phyloP scores from a whole-genome alignment of 2,888 invertebrate genomes.

The Ommatoiulus sabulosus region DNA sequence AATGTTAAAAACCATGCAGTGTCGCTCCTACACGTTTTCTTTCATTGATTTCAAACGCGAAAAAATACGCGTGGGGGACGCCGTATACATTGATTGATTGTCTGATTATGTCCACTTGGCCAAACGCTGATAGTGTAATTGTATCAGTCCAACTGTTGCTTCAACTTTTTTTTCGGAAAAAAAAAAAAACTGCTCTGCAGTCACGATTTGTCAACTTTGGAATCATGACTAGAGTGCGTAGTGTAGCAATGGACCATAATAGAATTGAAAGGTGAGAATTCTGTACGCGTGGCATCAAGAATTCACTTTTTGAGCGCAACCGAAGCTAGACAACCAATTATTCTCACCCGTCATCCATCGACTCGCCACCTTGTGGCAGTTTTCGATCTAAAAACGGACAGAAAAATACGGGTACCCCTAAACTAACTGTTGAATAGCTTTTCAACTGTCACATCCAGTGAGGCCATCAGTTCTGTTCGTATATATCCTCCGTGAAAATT shows the following conservation, averaged over 20 bases:
- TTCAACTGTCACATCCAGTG: too few relatives aligned
- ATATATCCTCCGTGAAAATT: too few relatives aligned
- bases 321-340: too few relatives aligned
- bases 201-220: neutral
- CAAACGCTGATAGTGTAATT: conserved; percentile 19
- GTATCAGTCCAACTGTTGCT: conserved; percentile 31
- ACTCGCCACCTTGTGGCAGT: too few relatives aligned
- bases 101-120: conserved; percentile 21
- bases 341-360: too few relatives aligned
- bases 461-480: too few relatives aligned
- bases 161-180: neutral
- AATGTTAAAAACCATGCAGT: neutral
- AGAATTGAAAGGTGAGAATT: neutral
- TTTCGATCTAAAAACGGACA: too few relatives aligned
- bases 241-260: neutral
- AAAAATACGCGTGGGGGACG: neutral
- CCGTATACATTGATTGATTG: conserved; percentile 19
- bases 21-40: neutral
- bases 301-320: too few relatives aligned
- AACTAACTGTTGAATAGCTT: too few relatives aligned
- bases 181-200: neutral
- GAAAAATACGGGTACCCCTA: too few relatives aligned
- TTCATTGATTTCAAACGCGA: neutral
- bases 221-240: neutral
- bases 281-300: too few relatives aligned